Evolutionary conservation across 2,888 invertebrate genomes (phyloP).

Genomic region (Hypsopygia costalis): DNA sequence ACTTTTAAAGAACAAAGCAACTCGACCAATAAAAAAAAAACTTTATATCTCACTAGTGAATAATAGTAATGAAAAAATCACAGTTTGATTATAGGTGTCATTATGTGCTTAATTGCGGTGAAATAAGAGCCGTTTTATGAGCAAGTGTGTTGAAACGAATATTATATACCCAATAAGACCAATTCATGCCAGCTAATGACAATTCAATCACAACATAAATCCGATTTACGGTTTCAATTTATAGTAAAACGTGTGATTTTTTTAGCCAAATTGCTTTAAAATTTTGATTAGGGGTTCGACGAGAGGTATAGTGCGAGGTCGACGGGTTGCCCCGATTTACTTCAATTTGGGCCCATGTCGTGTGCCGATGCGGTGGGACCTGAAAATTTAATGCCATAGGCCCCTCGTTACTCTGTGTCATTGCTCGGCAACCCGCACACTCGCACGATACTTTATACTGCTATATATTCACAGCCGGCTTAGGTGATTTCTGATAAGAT

Average conservation of each 20-base stretch:
- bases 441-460: neutral
- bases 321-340: conserved; percentile 35
- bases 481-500: neutral
- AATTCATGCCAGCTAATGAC: no score
- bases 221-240: neutral
- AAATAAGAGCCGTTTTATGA: no score
- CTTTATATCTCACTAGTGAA: no score
- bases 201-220: no score
- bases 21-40: no score
- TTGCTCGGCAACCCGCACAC: conserved; percentile 34
- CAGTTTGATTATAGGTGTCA: no score
- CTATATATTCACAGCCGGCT: neutral
- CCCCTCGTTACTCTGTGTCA: conserved; percentile 45
- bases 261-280: conserved; percentile 8
- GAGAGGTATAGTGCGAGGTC: conserved; percentile 15
- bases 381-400: conserved; percentile 52
- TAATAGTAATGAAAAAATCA: no score
- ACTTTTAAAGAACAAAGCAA: no score
- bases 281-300: conserved; percentile 10
- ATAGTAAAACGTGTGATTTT: conserved; percentile 9
- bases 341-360: conserved; percentile 45
- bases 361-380: conserved; percentile 33
- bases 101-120: no score
- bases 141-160: no score
- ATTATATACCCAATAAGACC: no score